Base-by-base conservation (phyloP, 1,140 invertebrate species). In the Anastrepha obliqua region DNA sequence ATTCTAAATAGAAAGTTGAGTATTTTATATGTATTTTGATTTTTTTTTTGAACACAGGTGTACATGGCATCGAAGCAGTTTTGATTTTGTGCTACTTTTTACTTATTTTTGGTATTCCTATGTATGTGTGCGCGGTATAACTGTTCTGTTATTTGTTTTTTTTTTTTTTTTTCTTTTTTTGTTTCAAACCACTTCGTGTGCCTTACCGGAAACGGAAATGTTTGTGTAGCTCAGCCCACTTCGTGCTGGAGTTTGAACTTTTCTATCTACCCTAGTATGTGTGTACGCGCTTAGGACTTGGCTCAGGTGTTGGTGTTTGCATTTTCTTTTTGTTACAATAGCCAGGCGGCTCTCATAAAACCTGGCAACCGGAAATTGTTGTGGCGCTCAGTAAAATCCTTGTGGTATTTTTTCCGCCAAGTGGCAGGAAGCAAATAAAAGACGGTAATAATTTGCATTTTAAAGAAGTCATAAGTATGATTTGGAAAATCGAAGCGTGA, bases 331-430 rank as follows among this genome's bases (percentile, higher is more conserved):
- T 3, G 13, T 15, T 74, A 47, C 39, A 74, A 74, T 39, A 74
- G 42, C 17, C 67, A 74, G 42, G 39, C 44, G 67, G 67, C 67
- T 42, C 42, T 74, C 67, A 74, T 74, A 74, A 74, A 74, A 74
- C 67, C 67, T 74, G 67, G 67, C 67, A 74, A 74, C 67, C 67
- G 67, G 67, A 74, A 74, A 74, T 74, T 74, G 67, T 74, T 74
- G 67, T 74, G 67, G 67, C 67, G 67, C 67, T 74, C 42, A 47
- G 42, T 6, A 42, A 74, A 47, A 74, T 74, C 67, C 67, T 74
- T 74, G 67, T 74, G 67, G 67, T 47, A 42, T 74, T 44, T 55
- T 74, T 47, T 42, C 42, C 67, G 67, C 67, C 67, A 74, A 47
- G 67, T 74, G 67, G 39, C 67, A 74, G 67, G 67, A 74, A 44